Evolutionary conservation across 2,113 vertebrate genomes (phyloP).

Genomic region (Notarius quadriscutis): DNA sequence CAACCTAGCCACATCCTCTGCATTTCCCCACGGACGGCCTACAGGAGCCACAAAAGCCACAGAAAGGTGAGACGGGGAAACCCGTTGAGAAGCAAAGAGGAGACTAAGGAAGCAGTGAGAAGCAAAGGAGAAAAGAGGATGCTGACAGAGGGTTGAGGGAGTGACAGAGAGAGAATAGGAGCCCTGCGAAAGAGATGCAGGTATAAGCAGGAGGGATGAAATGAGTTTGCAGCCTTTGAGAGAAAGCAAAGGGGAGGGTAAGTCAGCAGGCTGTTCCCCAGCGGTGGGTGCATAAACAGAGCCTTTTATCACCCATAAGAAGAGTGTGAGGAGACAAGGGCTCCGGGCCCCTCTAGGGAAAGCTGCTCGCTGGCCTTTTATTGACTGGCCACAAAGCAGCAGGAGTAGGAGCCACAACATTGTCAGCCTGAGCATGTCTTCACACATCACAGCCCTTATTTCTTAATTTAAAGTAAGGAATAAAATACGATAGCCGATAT

Average conservation of each 20-base stretch:
- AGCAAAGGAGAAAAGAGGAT: slow-evolving; percentile 15
- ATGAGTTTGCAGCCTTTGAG: slow-evolving; percentile 41
- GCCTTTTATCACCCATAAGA: slow-evolving; percentile 58
- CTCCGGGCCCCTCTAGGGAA: slow-evolving; percentile 55
- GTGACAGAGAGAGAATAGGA: slow-evolving; percentile 25
- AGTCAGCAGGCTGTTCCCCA: slow-evolving; percentile 52
- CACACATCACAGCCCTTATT: neutral
- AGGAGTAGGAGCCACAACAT: slow-evolving; percentile 39
- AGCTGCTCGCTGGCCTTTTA: slow-evolving; percentile 44
- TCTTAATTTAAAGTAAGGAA: slow-evolving; percentile 1
- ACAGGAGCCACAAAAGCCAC: slow-evolving; percentile 54
- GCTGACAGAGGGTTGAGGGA: slow-evolving; percentile 14
- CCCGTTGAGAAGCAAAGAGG: slow-evolving; percentile 51
- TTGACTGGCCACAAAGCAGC: slow-evolving; percentile 53
- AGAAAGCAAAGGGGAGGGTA: slow-evolving; percentile 33
- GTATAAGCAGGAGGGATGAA: slow-evolving; percentile 43
- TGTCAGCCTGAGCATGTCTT: slow-evolving; percentile 32
- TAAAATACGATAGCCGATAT: neutral
- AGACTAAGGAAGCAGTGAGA: slow-evolving; percentile 40
- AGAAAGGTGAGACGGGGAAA: slow-evolving; percentile 53
- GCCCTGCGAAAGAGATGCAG: slow-evolving; percentile 27
- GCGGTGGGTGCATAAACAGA: slow-evolving; percentile 53
- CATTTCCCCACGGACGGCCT: slow-evolving; percentile 36
- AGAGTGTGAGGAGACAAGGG: slow-evolving; percentile 46
- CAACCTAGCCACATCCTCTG: slow-evolving; percentile 59